Evolutionary conservation across 2,888 invertebrate species (phyloP).

Genomic region (Leptopterna dolabrata): DNA sequence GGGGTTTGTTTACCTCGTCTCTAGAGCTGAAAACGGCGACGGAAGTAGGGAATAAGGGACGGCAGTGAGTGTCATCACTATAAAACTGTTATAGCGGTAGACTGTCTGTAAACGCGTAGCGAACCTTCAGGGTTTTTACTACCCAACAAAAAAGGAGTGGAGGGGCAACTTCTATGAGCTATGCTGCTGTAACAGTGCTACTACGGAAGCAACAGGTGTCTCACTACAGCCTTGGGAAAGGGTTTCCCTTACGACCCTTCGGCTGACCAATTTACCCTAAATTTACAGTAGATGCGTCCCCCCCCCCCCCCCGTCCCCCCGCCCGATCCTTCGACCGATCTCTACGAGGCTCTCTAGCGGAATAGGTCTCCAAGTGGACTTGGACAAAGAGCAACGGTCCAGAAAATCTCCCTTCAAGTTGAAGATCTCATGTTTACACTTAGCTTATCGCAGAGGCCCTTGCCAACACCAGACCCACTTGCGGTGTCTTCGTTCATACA

Average conservation of each 20-base stretch:
- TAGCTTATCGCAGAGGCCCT: slow-evolving; percentile 5
- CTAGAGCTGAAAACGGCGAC: neutral
- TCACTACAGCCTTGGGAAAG: neutral
- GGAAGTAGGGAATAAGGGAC: neutral
- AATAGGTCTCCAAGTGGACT: slow-evolving; percentile 1
- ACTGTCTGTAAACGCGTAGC: slow-evolving; percentile 38
- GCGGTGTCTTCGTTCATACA: neutral
- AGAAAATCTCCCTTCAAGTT: slow-evolving; percentile 40
- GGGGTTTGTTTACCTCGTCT: neutral
- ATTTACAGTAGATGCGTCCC: slow-evolving; percentile 26
- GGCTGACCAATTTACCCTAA: slow-evolving; percentile 25
- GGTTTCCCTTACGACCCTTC: slow-evolving; percentile 7
- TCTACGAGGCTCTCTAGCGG: neutral
- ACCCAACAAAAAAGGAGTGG: neutral
- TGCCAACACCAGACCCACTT: neutral
- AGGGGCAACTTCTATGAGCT: slow-evolving; percentile 43
- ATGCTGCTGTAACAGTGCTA: slow-evolving; percentile 40
- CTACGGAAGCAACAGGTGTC: slow-evolving; percentile 34
- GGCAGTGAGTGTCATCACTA: slow-evolving; percentile 44
- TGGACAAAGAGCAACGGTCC: slow-evolving; percentile 36
- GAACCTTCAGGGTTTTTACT: slow-evolving; percentile 28
- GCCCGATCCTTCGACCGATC: neutral
- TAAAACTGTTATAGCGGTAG: slow-evolving; percentile 40
- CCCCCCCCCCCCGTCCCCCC: neutral
- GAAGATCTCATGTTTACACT: slow-evolving; percentile 19